phyloP scores from a whole-genome alignment of 2,113 vertebrate genomes.

The Tretioscincus oriximinensis region DNA sequence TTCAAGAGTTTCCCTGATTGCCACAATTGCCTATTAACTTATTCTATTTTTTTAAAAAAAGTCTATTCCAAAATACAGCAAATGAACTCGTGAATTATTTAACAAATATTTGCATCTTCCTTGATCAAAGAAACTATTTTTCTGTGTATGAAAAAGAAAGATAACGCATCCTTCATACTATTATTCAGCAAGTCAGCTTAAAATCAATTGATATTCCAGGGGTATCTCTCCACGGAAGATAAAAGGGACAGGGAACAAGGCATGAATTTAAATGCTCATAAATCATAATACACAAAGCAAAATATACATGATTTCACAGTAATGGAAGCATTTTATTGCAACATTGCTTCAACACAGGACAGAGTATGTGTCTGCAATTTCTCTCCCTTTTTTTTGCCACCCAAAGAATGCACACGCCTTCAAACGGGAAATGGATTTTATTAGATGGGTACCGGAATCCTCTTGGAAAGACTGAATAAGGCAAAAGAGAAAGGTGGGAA shows the following conservation, averaged over 20 bases:
- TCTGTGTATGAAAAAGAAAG: constrained; percentile 20
- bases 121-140: constrained; percentile 24
- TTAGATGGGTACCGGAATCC: neutral
- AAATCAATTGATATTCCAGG: constrained; percentile 12
- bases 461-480: neutral
- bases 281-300: constrained; percentile 38
- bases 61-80: constrained; percentile 21
- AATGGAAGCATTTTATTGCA: constrained; percentile 52
- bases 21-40: constrained; percentile 39
- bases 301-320: constrained; percentile 40
- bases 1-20: constrained; percentile 20
- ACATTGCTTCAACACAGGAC: constrained; percentile 40
- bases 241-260: constrained; percentile 43
- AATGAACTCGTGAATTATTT: constrained; percentile 39
- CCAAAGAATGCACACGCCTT: neutral
- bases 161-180: neutral
- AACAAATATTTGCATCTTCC: constrained; percentile 47
- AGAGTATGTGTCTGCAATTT: neutral
- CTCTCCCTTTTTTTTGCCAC: neutral
- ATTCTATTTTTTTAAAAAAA: neutral
- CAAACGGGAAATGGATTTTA: neutral
- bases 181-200: constrained; percentile 41
- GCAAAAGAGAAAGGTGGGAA: neutral
- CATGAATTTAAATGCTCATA: constrained; percentile 48
- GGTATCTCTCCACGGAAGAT: constrained; percentile 26